phyloP scores from a whole-genome alignment of 2,888 invertebrate genomes.

The Ormyrus labotus region DNA sequence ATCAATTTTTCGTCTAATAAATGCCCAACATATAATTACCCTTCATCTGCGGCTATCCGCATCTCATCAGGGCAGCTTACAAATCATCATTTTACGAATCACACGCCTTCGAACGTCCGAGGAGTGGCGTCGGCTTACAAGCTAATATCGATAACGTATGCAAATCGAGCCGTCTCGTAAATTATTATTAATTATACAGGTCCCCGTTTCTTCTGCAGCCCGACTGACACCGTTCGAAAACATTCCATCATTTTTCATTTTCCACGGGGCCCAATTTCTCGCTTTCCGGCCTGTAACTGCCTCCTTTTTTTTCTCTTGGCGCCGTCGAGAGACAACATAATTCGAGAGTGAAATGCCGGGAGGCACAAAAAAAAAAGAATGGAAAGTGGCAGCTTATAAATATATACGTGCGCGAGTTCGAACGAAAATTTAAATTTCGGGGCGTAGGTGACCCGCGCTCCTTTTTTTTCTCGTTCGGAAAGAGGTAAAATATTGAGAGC shows the following conservation, averaged over 20 bases:
- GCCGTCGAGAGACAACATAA: constrained; percentile 40
- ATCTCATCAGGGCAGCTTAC: background rate
- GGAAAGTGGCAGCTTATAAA: background rate
- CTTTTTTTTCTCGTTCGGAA: background rate
- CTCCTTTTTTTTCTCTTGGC: background rate
- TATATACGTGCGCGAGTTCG: background rate
- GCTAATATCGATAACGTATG: constrained; percentile 3
- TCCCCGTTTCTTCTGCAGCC: background rate
- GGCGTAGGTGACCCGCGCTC: constrained; percentile 29
- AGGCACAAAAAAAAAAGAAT: background rate
- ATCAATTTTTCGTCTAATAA: too few relatives aligned
- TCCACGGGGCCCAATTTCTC: constrained; percentile 19
- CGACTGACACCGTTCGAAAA: background rate
- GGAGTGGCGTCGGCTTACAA: too few relatives aligned
- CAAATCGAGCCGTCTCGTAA: constrained; percentile 16
- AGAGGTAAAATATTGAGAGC: constrained; percentile 9
- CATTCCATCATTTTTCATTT: constrained; percentile 48
- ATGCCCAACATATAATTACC: constrained; percentile 1
- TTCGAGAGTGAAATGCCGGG: constrained; percentile 15
- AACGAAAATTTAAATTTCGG: constrained; percentile 43
- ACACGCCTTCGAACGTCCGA: background rate
- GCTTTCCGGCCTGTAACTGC: constrained; percentile 21
- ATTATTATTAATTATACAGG: constrained; percentile 29
- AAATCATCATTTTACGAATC: constrained; percentile 24
- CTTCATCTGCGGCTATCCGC: background rate